Percentiles rank a stretch among this genome's conserved stretches.
Conservation (phyloP, 1,140 invertebrate genomes). For the Drosophila lowei region DNA sequence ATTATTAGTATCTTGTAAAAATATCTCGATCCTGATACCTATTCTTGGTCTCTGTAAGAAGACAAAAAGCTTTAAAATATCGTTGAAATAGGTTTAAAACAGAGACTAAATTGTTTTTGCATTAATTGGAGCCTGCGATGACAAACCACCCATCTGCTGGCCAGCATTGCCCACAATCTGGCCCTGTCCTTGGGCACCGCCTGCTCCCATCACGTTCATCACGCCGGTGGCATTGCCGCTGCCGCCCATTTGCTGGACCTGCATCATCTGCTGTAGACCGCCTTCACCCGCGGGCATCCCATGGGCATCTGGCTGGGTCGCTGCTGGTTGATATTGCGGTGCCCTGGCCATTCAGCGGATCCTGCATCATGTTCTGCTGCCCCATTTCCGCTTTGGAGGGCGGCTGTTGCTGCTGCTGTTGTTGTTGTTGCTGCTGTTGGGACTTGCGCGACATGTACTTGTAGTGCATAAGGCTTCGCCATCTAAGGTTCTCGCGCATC, state of each 20-base stretch:
- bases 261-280: conserved; percentile 69
- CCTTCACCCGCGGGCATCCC: conserved; percentile 30
- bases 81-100: too few relatives aligned
- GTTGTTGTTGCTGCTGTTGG: conserved; percentile 55
- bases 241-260: conserved; percentile 83
- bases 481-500: conserved; percentile 93
- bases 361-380: conserved; percentile 83
- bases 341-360: conserved; percentile 94
- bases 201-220: conserved; percentile 66
- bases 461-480: too few relatives aligned
- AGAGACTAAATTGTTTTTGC: too few relatives aligned
- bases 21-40: too few relatives aligned
- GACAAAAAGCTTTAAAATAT: too few relatives aligned
- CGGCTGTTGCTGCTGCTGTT: conserved; percentile 54
- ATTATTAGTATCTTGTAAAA: too few relatives aligned
- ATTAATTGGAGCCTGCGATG: too few relatives aligned
- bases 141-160: conserved; percentile 84
- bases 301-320: conserved; percentile 76
- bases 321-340: conserved; percentile 84
- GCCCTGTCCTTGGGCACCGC: conserved; percentile 83
- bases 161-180: conserved; percentile 77
- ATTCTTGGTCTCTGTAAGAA: too few relatives aligned
- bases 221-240: conserved; percentile 75
- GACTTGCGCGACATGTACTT: conserved; percentile 72
- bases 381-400: conserved; percentile 73